Evolutionary conservation across 2,797 vertebrate species (phyloP).

Genomic region (Philypnodon macrostomus): DNA sequence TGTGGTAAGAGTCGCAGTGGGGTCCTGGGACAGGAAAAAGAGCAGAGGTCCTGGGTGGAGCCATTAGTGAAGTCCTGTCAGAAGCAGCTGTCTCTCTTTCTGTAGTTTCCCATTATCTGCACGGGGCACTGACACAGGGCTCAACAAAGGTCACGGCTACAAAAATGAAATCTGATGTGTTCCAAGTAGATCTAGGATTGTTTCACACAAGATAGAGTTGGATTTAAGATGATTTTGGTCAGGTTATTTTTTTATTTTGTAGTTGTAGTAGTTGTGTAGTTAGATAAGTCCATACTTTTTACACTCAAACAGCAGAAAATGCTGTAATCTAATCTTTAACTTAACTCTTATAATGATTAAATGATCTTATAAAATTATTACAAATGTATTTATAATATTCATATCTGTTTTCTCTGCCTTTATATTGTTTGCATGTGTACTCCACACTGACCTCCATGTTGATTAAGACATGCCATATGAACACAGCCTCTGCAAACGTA

Average conservation of each 20-base stretch:
- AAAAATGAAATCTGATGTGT: constrained; percentile 16
- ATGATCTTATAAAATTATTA: too few relatives aligned
- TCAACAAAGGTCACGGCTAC: constrained; percentile 29
- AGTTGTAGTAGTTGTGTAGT: too few relatives aligned
- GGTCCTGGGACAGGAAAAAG: constrained; percentile 2
- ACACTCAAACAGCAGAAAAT: too few relatives aligned
- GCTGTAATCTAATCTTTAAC: too few relatives aligned
- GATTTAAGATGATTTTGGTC: too few relatives aligned
- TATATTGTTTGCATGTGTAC: neutral
- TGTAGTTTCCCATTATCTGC: constrained; percentile 43
- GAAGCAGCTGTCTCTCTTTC: constrained; percentile 41
- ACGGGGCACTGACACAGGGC: constrained; percentile 22
- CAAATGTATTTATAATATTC: neutral
- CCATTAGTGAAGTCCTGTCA: constrained; percentile 34
- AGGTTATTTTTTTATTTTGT: too few relatives aligned
- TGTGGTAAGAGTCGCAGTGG: constrained; percentile 9
- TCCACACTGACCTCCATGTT: too few relatives aligned
- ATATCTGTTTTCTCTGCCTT: too few relatives aligned
- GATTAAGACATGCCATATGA: too few relatives aligned
- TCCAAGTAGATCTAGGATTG: constrained; percentile 1
- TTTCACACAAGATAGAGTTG: neutral
- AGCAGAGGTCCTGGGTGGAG: constrained; percentile 27
- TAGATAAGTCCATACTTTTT: neutral
- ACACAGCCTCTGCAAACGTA: neutral
- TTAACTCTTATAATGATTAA: too few relatives aligned